Conservation (phyloP, 2,113 vertebrate genomes). For the Cryptoleucopteryx plumbea region DNA sequence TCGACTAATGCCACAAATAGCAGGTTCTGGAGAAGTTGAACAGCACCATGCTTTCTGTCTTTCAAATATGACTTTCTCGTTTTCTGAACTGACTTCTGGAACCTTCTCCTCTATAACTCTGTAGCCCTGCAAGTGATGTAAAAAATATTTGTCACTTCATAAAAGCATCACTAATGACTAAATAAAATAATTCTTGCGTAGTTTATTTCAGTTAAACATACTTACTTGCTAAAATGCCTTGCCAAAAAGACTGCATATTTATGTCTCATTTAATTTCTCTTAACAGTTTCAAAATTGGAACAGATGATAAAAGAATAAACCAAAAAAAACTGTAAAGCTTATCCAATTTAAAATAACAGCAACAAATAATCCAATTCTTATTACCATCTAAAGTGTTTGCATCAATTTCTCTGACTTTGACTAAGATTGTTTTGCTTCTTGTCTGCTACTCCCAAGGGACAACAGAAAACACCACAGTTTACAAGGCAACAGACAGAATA, state of each 20-base stretch:
- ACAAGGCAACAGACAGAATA: not conserved
- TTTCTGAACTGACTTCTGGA: slow-evolving; percentile 84
- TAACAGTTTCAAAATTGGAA: not conserved
- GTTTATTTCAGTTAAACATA: not conserved
- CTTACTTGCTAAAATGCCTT: not conserved
- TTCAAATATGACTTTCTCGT: slow-evolving; percentile 93
- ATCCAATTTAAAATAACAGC: not conserved
- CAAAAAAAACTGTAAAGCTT: not conserved
- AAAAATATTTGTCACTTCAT: not conserved
- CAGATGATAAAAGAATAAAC: not conserved
- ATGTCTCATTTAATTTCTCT: not conserved
- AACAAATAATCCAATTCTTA: not conserved
- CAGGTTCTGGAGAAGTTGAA: slow-evolving; percentile 89
- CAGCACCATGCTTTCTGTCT: slow-evolving; percentile 98
- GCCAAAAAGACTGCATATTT: not conserved
- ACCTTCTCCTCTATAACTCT: slow-evolving; percentile 92
- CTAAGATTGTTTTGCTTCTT: not conserved
- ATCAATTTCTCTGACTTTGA: not conserved
- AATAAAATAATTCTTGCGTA: not conserved
- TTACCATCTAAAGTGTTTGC: not conserved
- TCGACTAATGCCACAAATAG: slow-evolving; percentile 95
- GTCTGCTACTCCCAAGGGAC: not conserved
- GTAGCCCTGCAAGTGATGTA: slow-evolving; percentile 79
- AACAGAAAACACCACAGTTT: not conserved
- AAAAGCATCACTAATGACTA: not conserved